Percentiles rank a stretch among this genome's conserved stretches.
phyloP scores from a whole-genome alignment of 1,140 invertebrate genomes.

The Achatina immaculata region DNA sequence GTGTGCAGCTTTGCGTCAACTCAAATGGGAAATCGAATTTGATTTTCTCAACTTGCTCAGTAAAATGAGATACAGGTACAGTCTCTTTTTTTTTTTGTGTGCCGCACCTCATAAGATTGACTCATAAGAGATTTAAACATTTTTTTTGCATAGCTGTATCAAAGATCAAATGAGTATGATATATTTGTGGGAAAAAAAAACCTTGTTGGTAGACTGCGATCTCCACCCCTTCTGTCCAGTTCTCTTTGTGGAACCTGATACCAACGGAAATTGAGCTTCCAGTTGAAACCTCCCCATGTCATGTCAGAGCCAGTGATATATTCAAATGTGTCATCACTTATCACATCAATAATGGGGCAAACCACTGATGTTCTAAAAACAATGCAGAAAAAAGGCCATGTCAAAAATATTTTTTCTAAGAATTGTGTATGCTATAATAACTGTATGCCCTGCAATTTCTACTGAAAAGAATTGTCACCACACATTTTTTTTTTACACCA shows the following conservation, averaged over 20 bases:
- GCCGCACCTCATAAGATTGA: too few species aligned
- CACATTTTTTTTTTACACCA: too few species aligned
- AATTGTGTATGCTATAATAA: not conserved
- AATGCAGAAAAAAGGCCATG: slow-evolving; percentile 16
- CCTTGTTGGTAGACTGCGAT: slow-evolving; percentile 89
- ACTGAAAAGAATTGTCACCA: too few species aligned
- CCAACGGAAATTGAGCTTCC: slow-evolving; percentile 94
- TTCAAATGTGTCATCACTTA: slow-evolving; percentile 97
- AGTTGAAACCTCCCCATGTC: slow-evolving; percentile 95
- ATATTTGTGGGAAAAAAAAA: too few species aligned
- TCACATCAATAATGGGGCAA: slow-evolving; percentile 98
- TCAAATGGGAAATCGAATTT: too few species aligned
- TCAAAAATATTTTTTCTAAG: not conserved
- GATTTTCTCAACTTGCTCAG: too few species aligned
- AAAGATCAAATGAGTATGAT: too few species aligned
- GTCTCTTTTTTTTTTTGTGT: too few species aligned
- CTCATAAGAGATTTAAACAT: too few species aligned
- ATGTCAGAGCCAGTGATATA: slow-evolving; percentile 81
- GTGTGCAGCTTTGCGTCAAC: too few species aligned
- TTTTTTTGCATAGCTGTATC: too few species aligned
- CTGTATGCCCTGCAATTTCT: not conserved
- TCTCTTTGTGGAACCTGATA: slow-evolving; percentile 95
- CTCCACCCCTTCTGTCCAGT: slow-evolving; percentile 88
- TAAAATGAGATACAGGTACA: too few species aligned
- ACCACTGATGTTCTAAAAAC: slow-evolving; percentile 86